phyloP scores from a whole-genome alignment of 2,888 invertebrate species.

The Halocaridina rubra region DNA sequence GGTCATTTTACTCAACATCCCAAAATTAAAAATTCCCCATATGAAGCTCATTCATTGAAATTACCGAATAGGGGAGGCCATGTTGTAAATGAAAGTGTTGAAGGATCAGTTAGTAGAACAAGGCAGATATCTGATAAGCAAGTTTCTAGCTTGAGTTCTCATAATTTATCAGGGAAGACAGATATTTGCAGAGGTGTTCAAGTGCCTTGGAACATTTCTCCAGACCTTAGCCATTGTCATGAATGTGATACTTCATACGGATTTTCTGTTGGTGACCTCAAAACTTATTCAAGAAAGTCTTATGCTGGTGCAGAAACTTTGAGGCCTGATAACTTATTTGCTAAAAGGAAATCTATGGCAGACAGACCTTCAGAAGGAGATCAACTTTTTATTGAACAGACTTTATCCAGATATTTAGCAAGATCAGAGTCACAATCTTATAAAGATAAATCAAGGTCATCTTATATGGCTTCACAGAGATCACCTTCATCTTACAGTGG shows the following conservation, averaged over 20 bases:
- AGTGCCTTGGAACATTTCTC: constrained; percentile 16
- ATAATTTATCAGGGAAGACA: too few relatives aligned
- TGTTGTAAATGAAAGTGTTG: background rate
- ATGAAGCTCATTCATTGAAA: background rate
- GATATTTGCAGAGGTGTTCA: too few relatives aligned
- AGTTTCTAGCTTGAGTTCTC: background rate
- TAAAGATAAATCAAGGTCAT: background rate
- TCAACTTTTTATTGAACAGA: constrained; percentile 27
- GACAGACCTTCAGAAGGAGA: constrained; percentile 25
- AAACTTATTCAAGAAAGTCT: constrained; percentile 24
- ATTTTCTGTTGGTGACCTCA: background rate
- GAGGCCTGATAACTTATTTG: background rate
- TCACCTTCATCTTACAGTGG: constrained; percentile 30
- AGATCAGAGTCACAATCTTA: constrained; percentile 40
- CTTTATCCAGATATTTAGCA: constrained; percentile 20
- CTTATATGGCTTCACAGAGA: background rate
- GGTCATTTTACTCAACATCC: background rate
- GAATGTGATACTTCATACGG: background rate
- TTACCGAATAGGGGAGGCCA: too few relatives aligned
- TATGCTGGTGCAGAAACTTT: constrained; percentile 24
- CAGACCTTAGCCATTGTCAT: background rate
- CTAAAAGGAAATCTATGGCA: constrained; percentile 32
- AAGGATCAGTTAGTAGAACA: background rate
- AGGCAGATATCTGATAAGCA: background rate
- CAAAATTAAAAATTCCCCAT: background rate